Percentiles rank a stretch among this genome's conserved stretches.
Conservation (phyloP, 2,888 invertebrate species). For the Herminia tarsipennalis region DNA sequence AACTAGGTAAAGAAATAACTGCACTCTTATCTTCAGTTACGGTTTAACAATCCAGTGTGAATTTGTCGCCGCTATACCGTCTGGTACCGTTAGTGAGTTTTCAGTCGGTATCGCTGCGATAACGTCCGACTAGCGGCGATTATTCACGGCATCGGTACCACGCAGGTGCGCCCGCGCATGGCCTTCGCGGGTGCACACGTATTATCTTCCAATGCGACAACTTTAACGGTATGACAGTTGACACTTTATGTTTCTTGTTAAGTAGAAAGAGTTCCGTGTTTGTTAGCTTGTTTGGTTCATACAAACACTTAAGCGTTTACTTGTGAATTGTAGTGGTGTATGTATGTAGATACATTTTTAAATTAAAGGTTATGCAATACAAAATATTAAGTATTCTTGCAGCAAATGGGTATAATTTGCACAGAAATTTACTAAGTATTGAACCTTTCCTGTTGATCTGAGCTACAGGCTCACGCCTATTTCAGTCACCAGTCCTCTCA, state of each 20-base stretch:
- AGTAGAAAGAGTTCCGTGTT: no score
- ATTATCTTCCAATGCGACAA: slow-evolving; percentile 29
- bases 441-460: no score
- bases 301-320: no score
- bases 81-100: slow-evolving; percentile 6
- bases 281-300: no score
- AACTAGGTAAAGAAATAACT: slow-evolving; percentile 1
- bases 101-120: slow-evolving; percentile 14
- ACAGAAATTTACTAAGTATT: no score
- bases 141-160: slow-evolving; percentile 36
- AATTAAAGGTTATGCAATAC: no score
- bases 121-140: slow-evolving; percentile 19
- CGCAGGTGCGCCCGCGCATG: slow-evolving; percentile 42
- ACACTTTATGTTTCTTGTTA: neutral
- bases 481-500: no score
- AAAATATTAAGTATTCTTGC: no score
- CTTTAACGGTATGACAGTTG: neutral
- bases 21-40: neutral
- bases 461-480: no score
- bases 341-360: no score
- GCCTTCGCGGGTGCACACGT: slow-evolving; percentile 40
- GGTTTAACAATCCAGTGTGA: slow-evolving; percentile 6
- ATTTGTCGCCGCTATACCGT: slow-evolving; percentile 14
- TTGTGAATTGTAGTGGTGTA: no score
- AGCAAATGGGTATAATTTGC: no score